Conservation (phyloP, 2,888 invertebrate species). For the Clusia tigrina region DNA sequence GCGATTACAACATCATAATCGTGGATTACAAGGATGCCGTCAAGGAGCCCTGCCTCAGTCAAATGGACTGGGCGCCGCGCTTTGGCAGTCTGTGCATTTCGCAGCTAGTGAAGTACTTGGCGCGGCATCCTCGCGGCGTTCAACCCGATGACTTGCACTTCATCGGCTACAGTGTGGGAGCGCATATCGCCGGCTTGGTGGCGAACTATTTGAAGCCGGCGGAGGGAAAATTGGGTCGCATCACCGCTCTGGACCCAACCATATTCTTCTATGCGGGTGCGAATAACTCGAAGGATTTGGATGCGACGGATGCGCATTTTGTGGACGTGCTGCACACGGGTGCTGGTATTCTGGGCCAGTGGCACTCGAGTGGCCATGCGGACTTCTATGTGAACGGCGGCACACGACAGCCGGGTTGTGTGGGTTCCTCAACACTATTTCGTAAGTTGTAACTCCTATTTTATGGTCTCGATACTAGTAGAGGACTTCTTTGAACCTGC, state of each 20-base stretch:
- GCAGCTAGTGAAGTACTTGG: constrained; percentile 80
- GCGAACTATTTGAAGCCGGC: constrained; percentile 75
- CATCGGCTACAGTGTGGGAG: constrained; percentile 87
- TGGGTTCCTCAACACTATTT: constrained; percentile 80
- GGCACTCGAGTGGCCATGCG: constrained; percentile 88
- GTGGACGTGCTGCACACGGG: constrained; percentile 87
- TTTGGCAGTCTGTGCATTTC: constrained; percentile 79
- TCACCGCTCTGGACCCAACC: constrained; percentile 86
- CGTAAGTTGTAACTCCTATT: too few relatives aligned
- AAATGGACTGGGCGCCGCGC: constrained; percentile 74
- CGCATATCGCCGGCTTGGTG: constrained; percentile 83
- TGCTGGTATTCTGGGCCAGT: constrained; percentile 86
- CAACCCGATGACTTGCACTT: constrained; percentile 79
- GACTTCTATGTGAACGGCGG: constrained; percentile 89
- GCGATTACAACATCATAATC: constrained; percentile 85
- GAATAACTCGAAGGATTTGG: constrained; percentile 81
- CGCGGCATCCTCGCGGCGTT: constrained; percentile 79
- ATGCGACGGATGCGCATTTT: constrained; percentile 81
- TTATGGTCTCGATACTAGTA: neutral
- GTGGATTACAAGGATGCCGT: constrained; percentile 85
- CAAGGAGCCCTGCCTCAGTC: constrained; percentile 83
- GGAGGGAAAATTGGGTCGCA: constrained; percentile 82
- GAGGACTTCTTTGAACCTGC: neutral
- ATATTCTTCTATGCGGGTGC: constrained; percentile 86
- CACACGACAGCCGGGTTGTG: constrained; percentile 87